A percentile compares a stretch with the other conserved stretches of the same genome.
These are phyloP conservation scores for Ephestia elutella DNA, from an alignment of 1,140 invertebrate genomes.

Conservation along the genomic window DNA sequence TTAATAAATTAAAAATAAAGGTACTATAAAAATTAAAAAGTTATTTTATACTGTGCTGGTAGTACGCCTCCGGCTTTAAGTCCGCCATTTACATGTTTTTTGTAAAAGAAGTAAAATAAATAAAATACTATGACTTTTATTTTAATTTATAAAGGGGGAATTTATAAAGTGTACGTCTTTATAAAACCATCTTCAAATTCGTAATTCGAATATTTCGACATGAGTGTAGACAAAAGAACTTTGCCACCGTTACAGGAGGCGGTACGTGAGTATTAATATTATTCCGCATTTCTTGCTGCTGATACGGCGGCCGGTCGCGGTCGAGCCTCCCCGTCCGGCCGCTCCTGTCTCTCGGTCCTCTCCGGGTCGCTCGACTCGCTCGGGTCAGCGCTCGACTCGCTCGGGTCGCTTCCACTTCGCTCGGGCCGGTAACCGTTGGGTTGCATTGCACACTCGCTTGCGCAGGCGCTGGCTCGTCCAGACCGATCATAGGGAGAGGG, in stretches of 20 bases:
- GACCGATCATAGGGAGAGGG: conserved; percentile 84
- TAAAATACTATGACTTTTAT: too few relatives aligned
- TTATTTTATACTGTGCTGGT: too few relatives aligned
- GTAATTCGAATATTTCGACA: too few relatives aligned
- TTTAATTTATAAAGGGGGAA: too few relatives aligned
- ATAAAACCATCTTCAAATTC: too few relatives aligned
- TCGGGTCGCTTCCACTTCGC: conserved; percentile 8
- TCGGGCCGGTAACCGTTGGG: conserved; percentile 15
- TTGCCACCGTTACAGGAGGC: conserved; percentile 7
- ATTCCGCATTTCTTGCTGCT: neutral
- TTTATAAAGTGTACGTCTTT: too few relatives aligned
- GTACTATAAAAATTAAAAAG: too few relatives aligned
- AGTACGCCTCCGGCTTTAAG: too few relatives aligned
- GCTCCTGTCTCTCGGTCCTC: conserved; percentile 6
- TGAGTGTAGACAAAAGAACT: neutral
- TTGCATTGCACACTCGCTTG: neutral
- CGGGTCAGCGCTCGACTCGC: neutral
- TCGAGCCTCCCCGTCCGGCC: conserved; percentile 6
- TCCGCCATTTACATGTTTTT: too few relatives aligned
- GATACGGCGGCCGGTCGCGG: conserved; percentile 5
- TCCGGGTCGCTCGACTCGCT: neutral
- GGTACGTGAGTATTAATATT: conserved; percentile 16
- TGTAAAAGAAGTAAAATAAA: too few relatives aligned
- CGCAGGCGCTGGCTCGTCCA: conserved; percentile 73
- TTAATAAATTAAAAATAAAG: too few relatives aligned